Evolutionary conservation across 2,888 invertebrate genomes (phyloP).

Genomic region (Phaedon cochleariae): DNA sequence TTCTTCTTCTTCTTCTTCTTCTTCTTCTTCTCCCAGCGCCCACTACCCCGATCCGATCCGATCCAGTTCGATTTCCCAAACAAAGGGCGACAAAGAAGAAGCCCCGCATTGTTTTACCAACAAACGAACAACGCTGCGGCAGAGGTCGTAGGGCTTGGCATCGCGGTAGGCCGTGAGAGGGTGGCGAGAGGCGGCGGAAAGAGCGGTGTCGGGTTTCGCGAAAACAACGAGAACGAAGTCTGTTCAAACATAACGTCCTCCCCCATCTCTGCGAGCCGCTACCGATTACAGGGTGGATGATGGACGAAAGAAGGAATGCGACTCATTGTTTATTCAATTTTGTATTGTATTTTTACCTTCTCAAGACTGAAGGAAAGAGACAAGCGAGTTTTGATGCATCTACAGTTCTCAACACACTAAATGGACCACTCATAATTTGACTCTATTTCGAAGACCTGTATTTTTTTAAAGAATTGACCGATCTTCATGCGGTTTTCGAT

Average conservation of each 20-base stretch:
- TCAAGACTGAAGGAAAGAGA: no score
- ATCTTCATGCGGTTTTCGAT: no score
- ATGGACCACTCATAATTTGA: no score
- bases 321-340: no score
- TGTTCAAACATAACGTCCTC: constrained; percentile 41
- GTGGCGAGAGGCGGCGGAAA: constrained; percentile 27
- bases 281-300: background rate
- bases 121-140: constrained; percentile 2
- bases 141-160: constrained; percentile 15
- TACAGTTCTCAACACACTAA: no score
- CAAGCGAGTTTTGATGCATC: no score
- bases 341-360: no score
- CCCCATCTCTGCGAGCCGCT: constrained; percentile 11
- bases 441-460: no score
- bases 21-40: background rate
- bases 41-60: background rate
- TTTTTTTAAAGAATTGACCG: no score
- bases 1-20: no score
- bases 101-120: constrained; percentile 22
- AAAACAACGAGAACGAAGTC: constrained; percentile 48
- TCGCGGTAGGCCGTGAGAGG: constrained; percentile 15
- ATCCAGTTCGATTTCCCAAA: background rate
- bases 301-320: background rate
- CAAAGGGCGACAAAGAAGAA: background rate
- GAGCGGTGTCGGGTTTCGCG: constrained; percentile 46